phyloP scores from a whole-genome alignment of 2,888 invertebrate genomes.

The Patella depressa region DNA sequence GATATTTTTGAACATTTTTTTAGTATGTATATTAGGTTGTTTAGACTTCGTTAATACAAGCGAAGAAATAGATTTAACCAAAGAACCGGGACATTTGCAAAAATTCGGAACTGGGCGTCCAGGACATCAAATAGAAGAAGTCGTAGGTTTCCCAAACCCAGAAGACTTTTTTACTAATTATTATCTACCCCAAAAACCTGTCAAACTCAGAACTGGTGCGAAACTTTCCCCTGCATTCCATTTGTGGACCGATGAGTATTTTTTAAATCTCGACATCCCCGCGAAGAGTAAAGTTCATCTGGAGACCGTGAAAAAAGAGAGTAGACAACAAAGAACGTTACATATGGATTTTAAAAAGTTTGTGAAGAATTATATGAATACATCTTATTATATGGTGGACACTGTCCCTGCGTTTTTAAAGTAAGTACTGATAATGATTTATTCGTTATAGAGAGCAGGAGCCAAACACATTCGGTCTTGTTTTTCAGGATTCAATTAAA shows the following conservation, averaged over 20 bases:
- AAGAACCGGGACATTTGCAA: slow-evolving; percentile 56
- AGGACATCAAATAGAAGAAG: slow-evolving; percentile 47
- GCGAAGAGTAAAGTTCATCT: slow-evolving; percentile 49
- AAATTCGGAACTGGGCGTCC: slow-evolving; percentile 62
- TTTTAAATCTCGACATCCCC: slow-evolving; percentile 51
- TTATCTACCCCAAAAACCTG: slow-evolving; percentile 51
- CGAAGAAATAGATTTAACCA: slow-evolving; percentile 34
- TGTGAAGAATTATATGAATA: slow-evolving; percentile 59
- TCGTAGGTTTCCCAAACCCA: slow-evolving; percentile 54
- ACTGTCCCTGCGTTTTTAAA: slow-evolving; percentile 60
- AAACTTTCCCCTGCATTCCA: slow-evolving; percentile 55
- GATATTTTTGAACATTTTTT: neutral
- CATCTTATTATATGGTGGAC: slow-evolving; percentile 66
- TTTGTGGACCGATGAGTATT: slow-evolving; percentile 67
- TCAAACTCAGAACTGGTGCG: slow-evolving; percentile 63
- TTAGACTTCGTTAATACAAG: too few relatives aligned
- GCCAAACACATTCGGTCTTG: too few relatives aligned
- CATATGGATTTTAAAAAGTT: slow-evolving; percentile 63
- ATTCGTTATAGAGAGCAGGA: too few relatives aligned
- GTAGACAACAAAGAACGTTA: slow-evolving; percentile 50
- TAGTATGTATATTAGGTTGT: neutral
- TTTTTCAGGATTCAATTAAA: too few relatives aligned
- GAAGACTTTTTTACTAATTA: slow-evolving; percentile 59
- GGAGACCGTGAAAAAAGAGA: slow-evolving; percentile 68
- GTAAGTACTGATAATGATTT: slow-evolving; percentile 36